Base-by-base conservation (phyloP, 2,797 vertebrate genomes). In the Ibycter americanus region DNA sequence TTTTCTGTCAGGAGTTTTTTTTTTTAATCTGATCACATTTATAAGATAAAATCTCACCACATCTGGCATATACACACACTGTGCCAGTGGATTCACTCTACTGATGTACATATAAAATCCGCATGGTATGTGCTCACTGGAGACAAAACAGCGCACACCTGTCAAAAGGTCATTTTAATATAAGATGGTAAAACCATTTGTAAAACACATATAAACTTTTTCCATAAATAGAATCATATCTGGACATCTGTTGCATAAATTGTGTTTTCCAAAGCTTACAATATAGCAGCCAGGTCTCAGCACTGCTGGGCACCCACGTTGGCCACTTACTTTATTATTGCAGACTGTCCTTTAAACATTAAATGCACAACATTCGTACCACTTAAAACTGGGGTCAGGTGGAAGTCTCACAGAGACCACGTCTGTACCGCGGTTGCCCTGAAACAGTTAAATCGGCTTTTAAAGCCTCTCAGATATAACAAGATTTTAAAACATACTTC, bases 361-460 rank as follows among this genome's bases (percentile, higher is more conserved):
- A 98, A 99, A 99, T 99, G 99, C 99, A 99, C 99, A 99, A 99
- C 99, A 99, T 99, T 99, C 99, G 99, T 99, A 99, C 99, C 99
- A 99, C 99, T 99, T 99, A 99, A 99, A 99, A 99, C 99, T 99
- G 99, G 99, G 99, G 99, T 99, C 99, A 98, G 98, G 98, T 99
- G 98, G 98, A 99, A 99, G 99, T 99, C 99, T 99, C 99, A 99
- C 99, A 99, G 99, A 99, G 99, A 99, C 99, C 98, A 99, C 99
- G 99, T 99, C 99, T 99, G 99, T 99, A 99, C 99, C 98, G 98
- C 99, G 98, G 98, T 99, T 99, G 99, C 99, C 99, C 98, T 98
- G 99, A 98, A 98, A 99, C 98, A 98, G 98, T 98, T 98, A 99
- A 98, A 98, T 98, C 98, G 99, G 99, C 99, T 99, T 99, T 99